These are phyloP conservation scores for Leptosomus discolor DNA, from an alignment of 2,113 vertebrate species.

Conservation along the genomic window DNA sequence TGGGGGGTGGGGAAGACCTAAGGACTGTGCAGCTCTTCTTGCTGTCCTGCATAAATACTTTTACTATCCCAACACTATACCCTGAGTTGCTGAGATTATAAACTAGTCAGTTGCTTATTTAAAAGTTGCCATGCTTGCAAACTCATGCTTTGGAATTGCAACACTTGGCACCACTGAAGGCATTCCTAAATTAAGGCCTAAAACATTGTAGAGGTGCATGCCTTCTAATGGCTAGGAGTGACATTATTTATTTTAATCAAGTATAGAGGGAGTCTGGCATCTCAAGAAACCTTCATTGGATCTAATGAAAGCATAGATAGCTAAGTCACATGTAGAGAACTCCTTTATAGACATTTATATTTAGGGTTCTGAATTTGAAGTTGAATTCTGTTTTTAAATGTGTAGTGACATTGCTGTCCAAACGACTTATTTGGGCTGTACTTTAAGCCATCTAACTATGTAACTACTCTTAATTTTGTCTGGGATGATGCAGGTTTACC, in stretches of 20 bases:
- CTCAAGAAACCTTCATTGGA: background rate
- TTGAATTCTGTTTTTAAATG: background rate
- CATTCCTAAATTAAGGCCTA: background rate
- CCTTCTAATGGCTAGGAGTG: background rate
- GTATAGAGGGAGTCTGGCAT: background rate
- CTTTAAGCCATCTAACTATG: background rate
- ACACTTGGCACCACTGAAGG: background rate
- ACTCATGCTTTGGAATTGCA: background rate
- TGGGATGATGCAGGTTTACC: background rate
- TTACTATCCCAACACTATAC: background rate
- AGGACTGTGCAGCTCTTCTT: background rate
- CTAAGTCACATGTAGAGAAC: background rate
- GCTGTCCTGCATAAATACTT: background rate
- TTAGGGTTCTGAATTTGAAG: background rate
- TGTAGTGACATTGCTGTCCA: background rate
- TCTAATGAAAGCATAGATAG: background rate
- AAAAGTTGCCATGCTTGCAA: background rate
- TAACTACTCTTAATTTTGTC: background rate
- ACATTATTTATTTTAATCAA: background rate
- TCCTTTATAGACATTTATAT: background rate
- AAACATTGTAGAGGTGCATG: background rate
- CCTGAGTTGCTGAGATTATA: background rate
- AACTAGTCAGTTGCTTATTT: background rate
- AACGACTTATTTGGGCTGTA: background rate
- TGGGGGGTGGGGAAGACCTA: rapidly evolving